A percentile compares a stretch with the other conserved stretches of the same genome.
These are phyloP conservation scores for Aelia acuminata DNA, from an alignment of 2,888 invertebrate species.

Conservation along the genomic window DNA sequence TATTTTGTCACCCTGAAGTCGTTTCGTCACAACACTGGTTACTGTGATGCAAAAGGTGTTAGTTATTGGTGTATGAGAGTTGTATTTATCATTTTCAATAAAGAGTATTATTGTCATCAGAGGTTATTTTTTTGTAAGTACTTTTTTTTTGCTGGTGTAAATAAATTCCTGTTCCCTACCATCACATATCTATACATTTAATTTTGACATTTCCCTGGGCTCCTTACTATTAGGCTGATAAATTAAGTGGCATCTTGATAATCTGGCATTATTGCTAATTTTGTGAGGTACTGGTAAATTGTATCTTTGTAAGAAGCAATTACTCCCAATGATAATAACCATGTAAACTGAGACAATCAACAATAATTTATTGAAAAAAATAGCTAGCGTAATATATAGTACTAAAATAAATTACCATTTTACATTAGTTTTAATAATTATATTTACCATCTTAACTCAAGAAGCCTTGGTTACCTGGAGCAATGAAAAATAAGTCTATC, in stretches of 20 bases:
- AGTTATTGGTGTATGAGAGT: conserved; percentile 1
- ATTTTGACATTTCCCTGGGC: not conserved
- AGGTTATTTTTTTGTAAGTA: conserved; percentile 16
- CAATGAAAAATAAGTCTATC: too few species aligned
- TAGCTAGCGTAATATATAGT: not conserved
- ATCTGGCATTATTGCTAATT: not conserved
- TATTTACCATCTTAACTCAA: too few species aligned
- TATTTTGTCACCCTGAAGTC: not conserved
- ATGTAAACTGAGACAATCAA: not conserved
- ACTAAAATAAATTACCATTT: too few species aligned
- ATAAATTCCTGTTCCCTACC: not conserved
- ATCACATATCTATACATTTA: not conserved
- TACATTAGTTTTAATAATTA: too few species aligned
- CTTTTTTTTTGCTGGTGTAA: not conserved
- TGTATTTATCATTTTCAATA: not conserved
- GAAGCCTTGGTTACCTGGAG: too few species aligned
- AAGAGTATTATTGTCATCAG: conserved; percentile 26
- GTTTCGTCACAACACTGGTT: not conserved
- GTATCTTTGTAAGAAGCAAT: not conserved
- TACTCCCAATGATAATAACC: not conserved
- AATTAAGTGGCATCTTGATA: not conserved
- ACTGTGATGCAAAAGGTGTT: not conserved
- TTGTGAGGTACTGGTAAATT: not conserved
- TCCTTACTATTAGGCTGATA: not conserved
- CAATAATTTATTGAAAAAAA: not conserved